phyloP scores from a whole-genome alignment of 1,140 invertebrate species.

The Nebria ingens region DNA sequence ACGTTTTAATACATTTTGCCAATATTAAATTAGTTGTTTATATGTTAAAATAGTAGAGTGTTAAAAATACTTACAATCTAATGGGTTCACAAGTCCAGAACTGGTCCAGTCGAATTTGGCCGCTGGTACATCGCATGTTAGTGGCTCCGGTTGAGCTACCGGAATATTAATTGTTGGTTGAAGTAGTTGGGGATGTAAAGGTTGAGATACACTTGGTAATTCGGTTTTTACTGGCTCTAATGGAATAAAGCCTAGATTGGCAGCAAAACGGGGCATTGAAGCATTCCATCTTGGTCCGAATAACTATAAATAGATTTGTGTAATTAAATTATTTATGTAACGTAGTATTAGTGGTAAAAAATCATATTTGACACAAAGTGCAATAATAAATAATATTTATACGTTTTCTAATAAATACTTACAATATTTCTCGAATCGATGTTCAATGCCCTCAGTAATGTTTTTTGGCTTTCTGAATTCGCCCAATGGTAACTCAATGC shows the following conservation, averaged over 20 bases:
- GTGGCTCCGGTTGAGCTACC: conserved; percentile 19
- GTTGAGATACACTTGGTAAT: conserved; percentile 26
- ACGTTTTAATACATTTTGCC: no score
- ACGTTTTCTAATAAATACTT: no score
- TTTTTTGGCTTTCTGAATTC: conserved; percentile 56
- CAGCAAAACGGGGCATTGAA: conserved; percentile 66
- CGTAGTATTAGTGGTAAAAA: not conserved
- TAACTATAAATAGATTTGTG: conserved; percentile 47
- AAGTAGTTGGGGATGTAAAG: not conserved
- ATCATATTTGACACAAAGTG: no score
- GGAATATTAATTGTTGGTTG: not conserved
- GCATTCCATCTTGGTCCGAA: conserved; percentile 69
- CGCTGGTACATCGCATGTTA: conserved; percentile 40
- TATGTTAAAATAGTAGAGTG: not conserved
- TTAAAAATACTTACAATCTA: conserved; percentile 48
- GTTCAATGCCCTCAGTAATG: conserved; percentile 56
- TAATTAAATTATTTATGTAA: no score
- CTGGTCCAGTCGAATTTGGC: conserved; percentile 56
- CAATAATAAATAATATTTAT: no score
- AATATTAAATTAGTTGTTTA: no score
- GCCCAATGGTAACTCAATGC: conserved; percentile 61
- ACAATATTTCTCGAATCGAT: conserved; percentile 77
- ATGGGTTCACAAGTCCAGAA: conserved; percentile 51
- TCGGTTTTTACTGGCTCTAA: conserved; percentile 59
- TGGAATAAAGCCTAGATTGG: conserved; percentile 61